phyloP scores from a whole-genome alignment of 2,888 invertebrate species.

The Pristionchus maxplancki region DNA sequence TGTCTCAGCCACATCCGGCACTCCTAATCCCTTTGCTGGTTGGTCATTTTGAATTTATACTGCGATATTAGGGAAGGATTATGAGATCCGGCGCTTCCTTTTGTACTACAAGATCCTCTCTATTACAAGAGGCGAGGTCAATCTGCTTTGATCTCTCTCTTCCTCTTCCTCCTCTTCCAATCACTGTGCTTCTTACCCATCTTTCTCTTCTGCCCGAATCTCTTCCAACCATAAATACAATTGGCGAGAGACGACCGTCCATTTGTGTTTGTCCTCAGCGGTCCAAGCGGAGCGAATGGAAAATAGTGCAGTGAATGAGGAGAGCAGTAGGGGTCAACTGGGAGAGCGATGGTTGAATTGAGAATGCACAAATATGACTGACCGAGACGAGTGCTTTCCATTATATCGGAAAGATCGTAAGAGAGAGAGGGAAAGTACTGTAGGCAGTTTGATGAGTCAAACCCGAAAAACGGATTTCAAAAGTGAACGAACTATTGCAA shows the following conservation, averaged over 20 bases:
- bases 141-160: constrained; percentile 32
- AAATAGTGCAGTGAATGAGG: background rate
- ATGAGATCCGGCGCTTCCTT: constrained; percentile 22
- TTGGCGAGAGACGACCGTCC: background rate
- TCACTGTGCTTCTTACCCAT: constrained; percentile 38
- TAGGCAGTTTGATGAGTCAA: background rate
- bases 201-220: constrained; percentile 50
- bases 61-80: background rate
- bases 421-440: constrained; percentile 35
- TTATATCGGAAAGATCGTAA: constrained; percentile 42
- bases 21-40: constrained; percentile 37
- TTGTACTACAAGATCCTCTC: too few species aligned
- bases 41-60: background rate
- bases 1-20: background rate
- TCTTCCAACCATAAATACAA: constrained; percentile 48
- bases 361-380: constrained; percentile 43
- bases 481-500: background rate
- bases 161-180: background rate
- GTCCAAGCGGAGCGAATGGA: background rate
- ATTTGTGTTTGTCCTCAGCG: constrained; percentile 42
- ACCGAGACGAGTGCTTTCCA: background rate
- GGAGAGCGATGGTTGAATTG: constrained; percentile 35
- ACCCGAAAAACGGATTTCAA: background rate
- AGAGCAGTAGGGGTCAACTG: constrained; percentile 1
- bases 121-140: background rate